Percentiles rank a stretch among this genome's conserved stretches.
Evolutionary conservation across 2,113 vertebrate genomes (phyloP).

Genomic region (Urocynchramus pylzowi): DNA sequence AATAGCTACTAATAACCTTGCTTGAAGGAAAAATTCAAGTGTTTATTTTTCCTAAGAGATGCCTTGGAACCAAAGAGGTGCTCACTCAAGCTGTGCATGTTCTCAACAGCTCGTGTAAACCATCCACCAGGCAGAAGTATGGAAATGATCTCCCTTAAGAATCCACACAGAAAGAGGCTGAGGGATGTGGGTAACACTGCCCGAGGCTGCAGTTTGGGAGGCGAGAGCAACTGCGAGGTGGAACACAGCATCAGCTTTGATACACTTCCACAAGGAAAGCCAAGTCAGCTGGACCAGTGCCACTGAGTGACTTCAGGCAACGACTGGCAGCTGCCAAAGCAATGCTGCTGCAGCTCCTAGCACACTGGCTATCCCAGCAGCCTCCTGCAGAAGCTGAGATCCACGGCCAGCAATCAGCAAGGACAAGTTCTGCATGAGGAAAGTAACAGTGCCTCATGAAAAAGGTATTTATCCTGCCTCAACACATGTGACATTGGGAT

Average conservation of each 20-base stretch:
- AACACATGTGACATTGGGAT: background rate
- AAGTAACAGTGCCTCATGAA: background rate
- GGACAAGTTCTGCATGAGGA: background rate
- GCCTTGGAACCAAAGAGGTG: background rate
- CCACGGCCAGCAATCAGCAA: background rate
- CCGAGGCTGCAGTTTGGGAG: background rate
- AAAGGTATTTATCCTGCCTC: background rate
- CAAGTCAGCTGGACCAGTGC: background rate
- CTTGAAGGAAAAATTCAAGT: background rate
- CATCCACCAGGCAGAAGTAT: slow-evolving; percentile 28
- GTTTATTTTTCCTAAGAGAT: background rate
- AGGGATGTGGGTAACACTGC: background rate
- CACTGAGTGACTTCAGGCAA: slow-evolving; percentile 14
- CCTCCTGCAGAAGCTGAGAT: background rate
- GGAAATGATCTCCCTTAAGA: slow-evolving; percentile 30
- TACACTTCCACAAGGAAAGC: background rate
- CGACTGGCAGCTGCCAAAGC: background rate
- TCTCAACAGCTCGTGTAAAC: slow-evolving; percentile 9
- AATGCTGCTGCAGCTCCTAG: background rate
- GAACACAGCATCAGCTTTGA: slow-evolving; percentile 6
- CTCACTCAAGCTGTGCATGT: slow-evolving; percentile 17
- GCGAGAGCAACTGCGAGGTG: background rate
- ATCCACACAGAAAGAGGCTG: background rate
- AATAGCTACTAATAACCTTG: background rate
- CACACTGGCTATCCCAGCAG: background rate